Percentiles rank a stretch among this genome's conserved stretches.
phyloP scores from a whole-genome alignment of 2,888 invertebrate species.

The Latrodectus elegans region DNA sequence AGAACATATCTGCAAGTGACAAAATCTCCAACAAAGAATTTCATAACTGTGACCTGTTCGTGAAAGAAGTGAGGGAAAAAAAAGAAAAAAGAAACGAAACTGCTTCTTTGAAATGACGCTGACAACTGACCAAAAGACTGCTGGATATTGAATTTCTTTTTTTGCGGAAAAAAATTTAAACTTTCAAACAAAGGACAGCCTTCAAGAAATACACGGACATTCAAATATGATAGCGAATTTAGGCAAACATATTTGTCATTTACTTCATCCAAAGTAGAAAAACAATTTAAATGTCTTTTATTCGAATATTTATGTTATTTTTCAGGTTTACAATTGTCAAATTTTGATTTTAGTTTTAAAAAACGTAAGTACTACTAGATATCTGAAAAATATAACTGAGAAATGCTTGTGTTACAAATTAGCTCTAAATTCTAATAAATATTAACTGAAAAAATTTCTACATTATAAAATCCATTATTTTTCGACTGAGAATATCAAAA shows the following conservation, averaged over 20 bases:
- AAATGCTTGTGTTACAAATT: no score
- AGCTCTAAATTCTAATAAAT: no score
- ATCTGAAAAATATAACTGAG: no score
- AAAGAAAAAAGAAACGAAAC: constrained; percentile 6
- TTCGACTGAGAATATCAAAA: no score
- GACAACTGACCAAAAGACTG: constrained; percentile 50
- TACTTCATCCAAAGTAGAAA: neutral
- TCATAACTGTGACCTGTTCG: constrained; percentile 55
- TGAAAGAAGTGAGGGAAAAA: constrained; percentile 15
- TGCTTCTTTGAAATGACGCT: neutral
- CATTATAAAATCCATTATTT: no score
- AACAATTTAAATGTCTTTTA: no score
- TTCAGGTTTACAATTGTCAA: no score
- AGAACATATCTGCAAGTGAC: constrained; percentile 45
- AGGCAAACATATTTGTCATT: neutral
- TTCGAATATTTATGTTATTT: no score
- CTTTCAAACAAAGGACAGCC: neutral
- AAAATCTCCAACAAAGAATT: constrained; percentile 45
- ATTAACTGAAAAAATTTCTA: no score
- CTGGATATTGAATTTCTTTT: constrained; percentile 37
- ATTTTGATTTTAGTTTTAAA: no score
- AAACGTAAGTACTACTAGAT: no score
- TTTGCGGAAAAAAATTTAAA: neutral
- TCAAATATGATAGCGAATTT: neutral
- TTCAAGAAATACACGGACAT: neutral